Percentiles rank a stretch among this genome's conserved stretches.
These are phyloP conservation scores for Bovichtus variegatus DNA, from an alignment of 2,797 vertebrate genomes.

Conservation along the genomic window DNA sequence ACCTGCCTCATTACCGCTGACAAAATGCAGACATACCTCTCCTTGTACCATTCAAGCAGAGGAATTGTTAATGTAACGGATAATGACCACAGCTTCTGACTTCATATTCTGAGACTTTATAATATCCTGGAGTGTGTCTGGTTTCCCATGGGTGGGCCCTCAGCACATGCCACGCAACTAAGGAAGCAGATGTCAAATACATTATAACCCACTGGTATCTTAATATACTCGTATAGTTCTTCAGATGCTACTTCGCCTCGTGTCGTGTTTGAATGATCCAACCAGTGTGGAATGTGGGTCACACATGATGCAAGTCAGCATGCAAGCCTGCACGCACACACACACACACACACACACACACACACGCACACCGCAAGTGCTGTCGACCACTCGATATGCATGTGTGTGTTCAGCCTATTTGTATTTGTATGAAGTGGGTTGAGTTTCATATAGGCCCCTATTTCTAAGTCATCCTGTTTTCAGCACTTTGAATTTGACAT, in stretches of 20 bases:
- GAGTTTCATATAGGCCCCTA: slow-evolving; percentile 50
- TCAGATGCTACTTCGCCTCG: slow-evolving; percentile 38
- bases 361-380: slow-evolving; percentile 9
- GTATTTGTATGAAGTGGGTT: slow-evolving; percentile 38
- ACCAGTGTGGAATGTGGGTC: slow-evolving; percentile 69
- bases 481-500: slow-evolving; percentile 68
- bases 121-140: background rate
- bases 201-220: slow-evolving; percentile 24
- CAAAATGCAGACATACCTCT: slow-evolving; percentile 16
- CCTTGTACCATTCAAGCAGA: background rate
- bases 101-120: background rate
- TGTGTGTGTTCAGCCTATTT: slow-evolving; percentile 19
- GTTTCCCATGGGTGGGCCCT: slow-evolving; percentile 17
- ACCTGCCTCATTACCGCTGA: slow-evolving; percentile 25
- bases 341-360: slow-evolving; percentile 9
- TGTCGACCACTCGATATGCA: slow-evolving; percentile 18
- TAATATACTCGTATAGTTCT: slow-evolving; percentile 41
- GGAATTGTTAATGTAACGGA: background rate
- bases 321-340: slow-evolving; percentile 12
- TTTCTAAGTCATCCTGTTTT: slow-evolving; percentile 65
- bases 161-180: background rate
- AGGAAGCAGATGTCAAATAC: slow-evolving; percentile 17
- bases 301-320: slow-evolving; percentile 60
- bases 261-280: slow-evolving; percentile 66
- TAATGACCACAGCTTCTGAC: slow-evolving; percentile 1